These are phyloP conservation scores for Saguinus imperator DNA, from an alignment of 2,113 vertebrate species.

Conservation along the genomic window DNA sequence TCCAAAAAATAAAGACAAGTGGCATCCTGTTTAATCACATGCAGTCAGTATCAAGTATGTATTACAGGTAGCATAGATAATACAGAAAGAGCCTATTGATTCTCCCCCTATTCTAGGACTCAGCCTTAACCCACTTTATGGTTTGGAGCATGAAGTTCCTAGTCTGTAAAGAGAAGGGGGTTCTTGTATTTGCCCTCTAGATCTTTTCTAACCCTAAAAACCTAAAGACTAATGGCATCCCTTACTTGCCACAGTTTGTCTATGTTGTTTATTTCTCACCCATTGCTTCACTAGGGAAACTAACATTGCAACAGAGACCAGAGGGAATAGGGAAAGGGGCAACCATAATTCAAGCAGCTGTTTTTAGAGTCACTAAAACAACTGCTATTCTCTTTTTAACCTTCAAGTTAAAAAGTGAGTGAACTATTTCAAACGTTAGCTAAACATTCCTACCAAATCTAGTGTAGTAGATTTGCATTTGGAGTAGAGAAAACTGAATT, in stretches of 20 bases:
- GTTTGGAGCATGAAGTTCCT: too few species aligned
- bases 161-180: too few species aligned
- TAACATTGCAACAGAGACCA: background rate
- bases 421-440: background rate
- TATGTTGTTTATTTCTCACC: background rate
- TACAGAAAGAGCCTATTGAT: background rate
- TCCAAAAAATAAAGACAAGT: background rate
- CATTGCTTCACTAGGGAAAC: background rate
- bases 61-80: background rate
- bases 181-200: background rate
- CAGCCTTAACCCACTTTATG: too few species aligned
- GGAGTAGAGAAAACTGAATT: background rate
- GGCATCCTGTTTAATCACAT: background rate
- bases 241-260: background rate
- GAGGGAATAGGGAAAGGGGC: background rate
- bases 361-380: background rate
- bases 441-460: background rate
- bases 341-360: background rate
- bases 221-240: background rate
- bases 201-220: background rate
- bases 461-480: background rate
- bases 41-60: background rate
- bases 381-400: background rate
- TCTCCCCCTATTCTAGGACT: background rate
- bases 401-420: background rate